These are phyloP conservation scores for Leptodactylus fallax DNA, from an alignment of 2,797 vertebrate species.

Conservation along the genomic window DNA sequence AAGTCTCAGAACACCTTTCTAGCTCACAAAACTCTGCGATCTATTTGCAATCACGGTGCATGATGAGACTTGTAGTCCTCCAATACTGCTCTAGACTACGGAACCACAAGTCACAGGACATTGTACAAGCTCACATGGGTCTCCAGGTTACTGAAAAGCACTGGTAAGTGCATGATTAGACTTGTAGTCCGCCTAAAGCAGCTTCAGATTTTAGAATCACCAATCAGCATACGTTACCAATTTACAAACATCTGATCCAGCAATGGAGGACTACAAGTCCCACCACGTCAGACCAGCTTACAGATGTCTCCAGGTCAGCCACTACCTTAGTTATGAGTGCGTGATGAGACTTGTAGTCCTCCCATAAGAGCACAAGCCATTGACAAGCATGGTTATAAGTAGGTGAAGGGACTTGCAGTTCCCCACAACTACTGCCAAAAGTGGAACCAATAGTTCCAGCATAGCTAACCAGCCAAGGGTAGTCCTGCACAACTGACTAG, in stretches of 20 bases:
- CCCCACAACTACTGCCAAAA: too few species aligned
- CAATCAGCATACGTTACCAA: background rate
- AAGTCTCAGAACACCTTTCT: background rate
- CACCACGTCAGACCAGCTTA: background rate
- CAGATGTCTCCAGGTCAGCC: background rate
- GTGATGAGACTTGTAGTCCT: background rate
- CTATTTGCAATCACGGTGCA: background rate
- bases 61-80: slow-evolving; percentile 1
- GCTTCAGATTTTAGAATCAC: background rate
- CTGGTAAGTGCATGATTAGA: background rate
- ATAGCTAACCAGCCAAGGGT: too few species aligned
- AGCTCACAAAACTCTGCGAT: background rate
- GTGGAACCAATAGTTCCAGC: too few species aligned
- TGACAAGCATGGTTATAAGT: too few species aligned
- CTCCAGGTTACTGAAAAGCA: too few species aligned
- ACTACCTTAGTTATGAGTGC: background rate
- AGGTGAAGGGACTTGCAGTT: too few species aligned
- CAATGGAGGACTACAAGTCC: background rate
- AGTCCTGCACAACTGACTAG: background rate
- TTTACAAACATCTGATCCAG: background rate
- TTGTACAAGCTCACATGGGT: background rate
- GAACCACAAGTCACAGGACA: background rate
- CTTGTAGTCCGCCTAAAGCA: background rate
- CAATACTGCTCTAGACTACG: background rate
- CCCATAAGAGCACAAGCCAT: too few species aligned